A percentile compares a stretch with the other conserved stretches of the same genome.
Evolutionary conservation across 2,888 invertebrate species (phyloP).

Genomic region (Parnassius orleans): DNA sequence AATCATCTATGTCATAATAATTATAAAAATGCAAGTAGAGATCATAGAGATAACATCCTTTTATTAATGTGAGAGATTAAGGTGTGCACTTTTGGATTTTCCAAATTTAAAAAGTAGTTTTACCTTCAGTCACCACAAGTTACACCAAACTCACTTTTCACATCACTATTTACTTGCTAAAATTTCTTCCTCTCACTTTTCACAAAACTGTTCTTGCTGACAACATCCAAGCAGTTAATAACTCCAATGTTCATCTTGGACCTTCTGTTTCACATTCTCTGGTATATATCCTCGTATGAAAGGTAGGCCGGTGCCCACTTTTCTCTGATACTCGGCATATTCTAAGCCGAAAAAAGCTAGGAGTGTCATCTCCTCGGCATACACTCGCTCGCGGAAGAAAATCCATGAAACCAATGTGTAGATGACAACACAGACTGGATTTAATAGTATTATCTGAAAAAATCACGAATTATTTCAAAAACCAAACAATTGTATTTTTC

Average conservation of each 20-base stretch:
- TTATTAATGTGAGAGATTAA: too few relatives aligned
- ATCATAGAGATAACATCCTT: too few relatives aligned
- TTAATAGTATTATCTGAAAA: conserved; percentile 89
- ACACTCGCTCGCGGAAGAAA: conserved; percentile 94
- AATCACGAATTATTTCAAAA: too few relatives aligned
- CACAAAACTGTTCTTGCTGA: not conserved
- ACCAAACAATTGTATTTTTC: too few relatives aligned
- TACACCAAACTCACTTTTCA: too few relatives aligned
- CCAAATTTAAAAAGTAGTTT: too few relatives aligned
- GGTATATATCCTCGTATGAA: conserved; percentile 88
- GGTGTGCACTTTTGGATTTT: too few relatives aligned
- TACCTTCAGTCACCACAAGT: too few relatives aligned
- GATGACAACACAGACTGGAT: conserved; percentile 91
- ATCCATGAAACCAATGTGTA: conserved; percentile 93
- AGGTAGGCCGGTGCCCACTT: conserved; percentile 92
- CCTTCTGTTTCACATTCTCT: conserved; percentile 34
- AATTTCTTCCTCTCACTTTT: not conserved
- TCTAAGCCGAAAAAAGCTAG: conserved; percentile 95
- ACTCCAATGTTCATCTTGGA: conserved; percentile 44
- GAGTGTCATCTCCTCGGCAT: conserved; percentile 93
- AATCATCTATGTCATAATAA: too few relatives aligned
- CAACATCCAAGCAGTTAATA: conserved; percentile 32
- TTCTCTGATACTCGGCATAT: conserved; percentile 92
- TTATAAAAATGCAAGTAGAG: too few relatives aligned
- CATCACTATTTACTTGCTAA: too few relatives aligned